Base-by-base conservation (phyloP, 2,888 invertebrate species). In the Cecidostiba fungosa region DNA sequence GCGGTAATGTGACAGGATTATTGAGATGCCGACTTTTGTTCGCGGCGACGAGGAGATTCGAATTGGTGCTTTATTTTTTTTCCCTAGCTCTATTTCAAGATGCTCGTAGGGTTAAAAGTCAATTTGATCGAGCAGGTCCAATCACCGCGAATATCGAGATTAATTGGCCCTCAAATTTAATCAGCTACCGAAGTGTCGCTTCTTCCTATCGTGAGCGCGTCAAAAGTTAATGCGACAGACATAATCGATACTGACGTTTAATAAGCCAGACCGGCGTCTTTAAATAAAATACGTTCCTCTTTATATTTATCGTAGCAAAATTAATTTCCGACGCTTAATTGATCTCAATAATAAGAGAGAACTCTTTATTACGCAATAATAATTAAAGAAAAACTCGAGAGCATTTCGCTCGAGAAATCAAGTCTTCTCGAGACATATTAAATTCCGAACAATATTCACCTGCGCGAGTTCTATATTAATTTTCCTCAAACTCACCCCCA, bases 131-230 rank as follows among this genome's bases (percentile, higher is more conserved):
- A n/a, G 10, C 8, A 23, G n/a, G 23, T n/a, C 54, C 54, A 59
- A 8, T 59, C 54, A 8, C 0, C 54, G 5, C 19, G 4, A 23
- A 5, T 8, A 59, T 8, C n/a, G 8, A n/a, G 6, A 23, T 59
- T 59, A 59, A 59, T 59, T 59, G 23, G 54, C 54, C 54, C 54
- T 59, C 23, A 59, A 59, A 59, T 59, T 59, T 23, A 59, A 59
- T 59, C n/a, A 59, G 23, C 5, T 23, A 6, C 8, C n/a, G n/a
- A 59, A 59, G 8, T 6, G 23, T 54, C n/a, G 6, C 19, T 16
- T 23, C 54, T 59, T 54, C 8, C n/a, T 6, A 6, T 12, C 43
- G 12, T 0, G 39, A 39, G 39, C 12, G 0, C 39, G 39, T 54
- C n/a, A n/a, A 23, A 59, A 59, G 19, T 59, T 59, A 8, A 8